These are phyloP conservation scores for Nasonia oneida DNA, from an alignment of 2,888 invertebrate species.

Conservation along the genomic window DNA sequence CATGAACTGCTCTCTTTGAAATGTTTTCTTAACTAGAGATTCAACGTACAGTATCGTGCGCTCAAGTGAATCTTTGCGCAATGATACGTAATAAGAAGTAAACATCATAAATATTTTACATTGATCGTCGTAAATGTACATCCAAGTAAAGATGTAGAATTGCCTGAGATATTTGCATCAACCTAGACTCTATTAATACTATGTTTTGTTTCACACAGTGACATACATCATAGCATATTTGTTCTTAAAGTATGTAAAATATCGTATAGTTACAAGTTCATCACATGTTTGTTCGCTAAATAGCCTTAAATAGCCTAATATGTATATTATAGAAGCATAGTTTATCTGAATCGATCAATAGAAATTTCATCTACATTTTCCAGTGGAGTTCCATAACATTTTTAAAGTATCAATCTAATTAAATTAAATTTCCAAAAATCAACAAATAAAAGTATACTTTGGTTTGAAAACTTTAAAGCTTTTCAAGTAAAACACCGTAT, in stretches of 20 bases:
- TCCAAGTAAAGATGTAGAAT: neutral
- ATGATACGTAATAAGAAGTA: neutral
- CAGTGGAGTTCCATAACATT: neutral
- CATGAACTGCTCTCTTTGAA: constrained; percentile 17
- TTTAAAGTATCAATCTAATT: neutral
- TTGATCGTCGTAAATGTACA: constrained; percentile 16
- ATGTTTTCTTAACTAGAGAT: constrained; percentile 24
- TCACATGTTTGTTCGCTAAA: constrained; percentile 27
- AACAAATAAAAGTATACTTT: neutral
- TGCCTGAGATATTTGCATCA: constrained; percentile 15
- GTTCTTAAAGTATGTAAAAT: constrained; percentile 29
- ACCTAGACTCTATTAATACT: constrained; percentile 50
- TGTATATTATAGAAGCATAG: constrained; percentile 13
- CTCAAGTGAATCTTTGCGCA: neutral
- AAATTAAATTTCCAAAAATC: constrained; percentile 14
- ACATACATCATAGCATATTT: constrained; percentile 30
- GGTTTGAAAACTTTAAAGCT: neutral
- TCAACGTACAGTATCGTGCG: neutral
- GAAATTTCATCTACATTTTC: neutral
- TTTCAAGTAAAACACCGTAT: neutral
- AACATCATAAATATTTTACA: neutral
- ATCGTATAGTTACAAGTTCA: constrained; percentile 21
- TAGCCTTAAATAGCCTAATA: constrained; percentile 26
- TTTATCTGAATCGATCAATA: constrained; percentile 22
- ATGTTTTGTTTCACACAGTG: constrained; percentile 28